phyloP scores from a whole-genome alignment of 2,888 invertebrate genomes.

The Blera fallax region DNA sequence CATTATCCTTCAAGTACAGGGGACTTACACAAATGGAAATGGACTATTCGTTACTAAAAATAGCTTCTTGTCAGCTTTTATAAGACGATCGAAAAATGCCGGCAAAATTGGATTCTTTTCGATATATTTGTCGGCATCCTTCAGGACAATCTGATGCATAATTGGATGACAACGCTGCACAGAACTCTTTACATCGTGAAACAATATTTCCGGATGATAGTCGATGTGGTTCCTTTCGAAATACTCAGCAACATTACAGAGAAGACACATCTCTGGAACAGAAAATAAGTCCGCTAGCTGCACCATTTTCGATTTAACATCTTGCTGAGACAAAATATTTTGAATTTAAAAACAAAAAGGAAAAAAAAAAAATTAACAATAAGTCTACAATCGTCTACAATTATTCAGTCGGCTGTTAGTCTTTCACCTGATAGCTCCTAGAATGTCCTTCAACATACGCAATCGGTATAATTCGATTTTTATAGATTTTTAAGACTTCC shows the following conservation, averaged over 20 bases:
- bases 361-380: no score
- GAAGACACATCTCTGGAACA: conserved; percentile 96
- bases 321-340: conserved; percentile 76
- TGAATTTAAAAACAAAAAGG: neutral
- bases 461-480: conserved; percentile 92
- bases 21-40: conserved; percentile 95
- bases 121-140: conserved; percentile 90
- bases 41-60: conserved; percentile 99
- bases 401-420: no score
- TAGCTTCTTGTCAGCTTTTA: conserved; percentile 90
- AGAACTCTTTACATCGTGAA: conserved; percentile 95
- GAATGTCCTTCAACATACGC: conserved; percentile 92
- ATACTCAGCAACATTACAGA: conserved; percentile 97
- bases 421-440: conserved; percentile 86
- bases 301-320: conserved; percentile 88
- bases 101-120: conserved; percentile 88
- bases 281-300: conserved; percentile 98
- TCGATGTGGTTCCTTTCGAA: conserved; percentile 94
- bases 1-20: neutral
- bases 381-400: no score
- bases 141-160: conserved; percentile 94
- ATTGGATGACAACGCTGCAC: conserved; percentile 93
- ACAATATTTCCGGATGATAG: conserved; percentile 97
- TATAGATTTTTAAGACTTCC: conserved; percentile 93
- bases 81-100: conserved; percentile 89